These are phyloP conservation scores for Ptychochromis oligacanthus DNA, from an alignment of 2,113 vertebrate species.

Conservation along the genomic window DNA sequence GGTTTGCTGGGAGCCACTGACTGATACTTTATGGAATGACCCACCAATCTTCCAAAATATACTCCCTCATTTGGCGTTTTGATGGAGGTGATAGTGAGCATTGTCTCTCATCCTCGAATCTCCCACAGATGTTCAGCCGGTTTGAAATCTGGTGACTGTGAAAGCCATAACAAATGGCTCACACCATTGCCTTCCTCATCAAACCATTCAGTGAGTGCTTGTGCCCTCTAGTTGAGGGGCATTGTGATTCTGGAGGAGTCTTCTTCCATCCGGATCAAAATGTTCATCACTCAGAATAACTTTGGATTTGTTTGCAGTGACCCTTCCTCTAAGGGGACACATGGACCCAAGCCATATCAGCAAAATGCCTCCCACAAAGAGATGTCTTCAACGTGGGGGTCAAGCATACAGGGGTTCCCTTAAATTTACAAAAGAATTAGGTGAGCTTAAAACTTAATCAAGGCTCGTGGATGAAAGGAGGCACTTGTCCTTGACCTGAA, in stretches of 20 bases:
- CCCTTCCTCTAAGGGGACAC: accelerated
- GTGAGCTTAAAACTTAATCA: not conserved
- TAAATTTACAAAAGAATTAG: not conserved
- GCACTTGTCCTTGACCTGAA: not conserved
- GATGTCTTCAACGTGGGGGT: not conserved
- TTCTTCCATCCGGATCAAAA: too few relatives aligned
- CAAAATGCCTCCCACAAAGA: not conserved
- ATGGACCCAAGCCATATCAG: not conserved
- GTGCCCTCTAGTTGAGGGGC: not conserved
- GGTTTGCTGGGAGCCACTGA: not conserved
- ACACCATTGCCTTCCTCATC: not conserved
- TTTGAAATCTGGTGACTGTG: too few relatives aligned
- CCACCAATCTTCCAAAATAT: not conserved
- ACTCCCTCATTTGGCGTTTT: not conserved
- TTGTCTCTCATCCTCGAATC: not conserved
- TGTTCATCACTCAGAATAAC: too few relatives aligned
- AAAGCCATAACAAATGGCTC: too few relatives aligned
- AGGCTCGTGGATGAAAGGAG: accelerated
- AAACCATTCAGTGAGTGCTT: not conserved
- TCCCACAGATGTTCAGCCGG: accelerated
- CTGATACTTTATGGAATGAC: too few relatives aligned
- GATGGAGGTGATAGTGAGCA: accelerated
- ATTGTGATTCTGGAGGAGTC: too few relatives aligned
- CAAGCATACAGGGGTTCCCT: not conserved
- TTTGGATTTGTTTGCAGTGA: not conserved